Conservation (phyloP, 2,888 invertebrate species). For the Loripinus fragilis region DNA sequence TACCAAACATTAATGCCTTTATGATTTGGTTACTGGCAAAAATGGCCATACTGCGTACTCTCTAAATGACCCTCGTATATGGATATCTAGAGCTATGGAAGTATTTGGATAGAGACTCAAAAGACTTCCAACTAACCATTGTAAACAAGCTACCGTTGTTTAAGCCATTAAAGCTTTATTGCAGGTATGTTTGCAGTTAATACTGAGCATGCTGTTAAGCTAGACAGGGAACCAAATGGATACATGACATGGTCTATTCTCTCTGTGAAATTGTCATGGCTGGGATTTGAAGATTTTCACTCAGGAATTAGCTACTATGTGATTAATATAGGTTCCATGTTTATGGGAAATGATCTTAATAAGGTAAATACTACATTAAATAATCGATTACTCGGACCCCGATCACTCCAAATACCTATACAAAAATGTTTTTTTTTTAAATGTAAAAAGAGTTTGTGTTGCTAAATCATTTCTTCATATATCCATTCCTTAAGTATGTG, state of each 20-base stretch:
- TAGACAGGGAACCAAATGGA: slow-evolving; percentile 43
- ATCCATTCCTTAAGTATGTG: neutral
- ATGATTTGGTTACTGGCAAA: too few species aligned
- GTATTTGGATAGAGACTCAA: too few species aligned
- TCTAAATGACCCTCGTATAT: too few species aligned
- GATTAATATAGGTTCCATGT: slow-evolving; percentile 51
- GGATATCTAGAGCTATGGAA: too few species aligned
- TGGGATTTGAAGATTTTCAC: slow-evolving; percentile 60
- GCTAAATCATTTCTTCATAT: neutral
- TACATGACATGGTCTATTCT: slow-evolving; percentile 59
- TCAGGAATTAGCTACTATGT: slow-evolving; percentile 50
- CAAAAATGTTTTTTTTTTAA: too few species aligned
- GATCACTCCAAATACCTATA: too few species aligned
- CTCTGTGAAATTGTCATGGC: slow-evolving; percentile 52
- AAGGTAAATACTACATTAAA: slow-evolving; percentile 44
- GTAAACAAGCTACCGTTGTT: too few species aligned
- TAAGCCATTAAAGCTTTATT: too few species aligned
- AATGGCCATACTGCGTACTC: too few species aligned
- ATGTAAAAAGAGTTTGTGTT: neutral
- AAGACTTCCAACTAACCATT: too few species aligned
- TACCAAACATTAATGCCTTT: too few species aligned
- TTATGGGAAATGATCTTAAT: slow-evolving; percentile 55
- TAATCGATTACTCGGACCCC: too few species aligned
- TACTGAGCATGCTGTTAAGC: slow-evolving; percentile 59
- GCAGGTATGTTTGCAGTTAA: slow-evolving; percentile 64